phyloP scores from a whole-genome alignment of 2,113 vertebrate genomes.

The Lepus americanus region DNA sequence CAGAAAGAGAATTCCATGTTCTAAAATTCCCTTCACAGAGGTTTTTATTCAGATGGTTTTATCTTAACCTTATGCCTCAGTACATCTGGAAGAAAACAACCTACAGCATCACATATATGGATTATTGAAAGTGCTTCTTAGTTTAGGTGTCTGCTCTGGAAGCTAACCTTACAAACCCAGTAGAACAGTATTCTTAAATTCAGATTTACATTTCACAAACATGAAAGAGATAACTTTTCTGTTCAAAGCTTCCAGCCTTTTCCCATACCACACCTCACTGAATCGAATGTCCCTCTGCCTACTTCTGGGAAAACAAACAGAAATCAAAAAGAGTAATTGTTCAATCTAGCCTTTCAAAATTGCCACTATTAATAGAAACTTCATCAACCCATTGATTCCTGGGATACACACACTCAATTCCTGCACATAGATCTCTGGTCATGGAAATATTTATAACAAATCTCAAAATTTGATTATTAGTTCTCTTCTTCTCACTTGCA shows the following conservation, averaged over 20 bases:
- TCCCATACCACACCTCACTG: fast-evolving
- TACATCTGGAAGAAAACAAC: conserved; percentile 28
- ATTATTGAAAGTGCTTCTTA: conserved; percentile 16
- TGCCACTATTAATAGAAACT: neutral
- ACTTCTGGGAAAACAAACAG: neutral
- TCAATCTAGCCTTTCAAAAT: neutral
- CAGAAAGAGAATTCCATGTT: neutral
- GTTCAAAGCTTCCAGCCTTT: neutral
- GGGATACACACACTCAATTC: neutral
- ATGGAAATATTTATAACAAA: neutral
- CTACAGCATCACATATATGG: neutral
- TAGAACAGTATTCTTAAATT: neutral
- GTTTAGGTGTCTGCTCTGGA: neutral
- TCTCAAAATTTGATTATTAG: neutral
- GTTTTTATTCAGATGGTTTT: conserved; percentile 39
- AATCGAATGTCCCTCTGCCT: neutral
- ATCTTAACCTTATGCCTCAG: conserved; percentile 36
- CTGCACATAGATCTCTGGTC: neutral
- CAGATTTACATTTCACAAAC: conserved; percentile 28
- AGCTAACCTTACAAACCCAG: neutral
- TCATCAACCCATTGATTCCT: neutral
- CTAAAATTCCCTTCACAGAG: conserved; percentile 31
- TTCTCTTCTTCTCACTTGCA: neutral
- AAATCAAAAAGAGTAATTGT: neutral
- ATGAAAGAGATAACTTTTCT: neutral